Evolutionary conservation across 2,888 invertebrate genomes (phyloP).

Genomic region (Tubiluchus corallicola): DNA sequence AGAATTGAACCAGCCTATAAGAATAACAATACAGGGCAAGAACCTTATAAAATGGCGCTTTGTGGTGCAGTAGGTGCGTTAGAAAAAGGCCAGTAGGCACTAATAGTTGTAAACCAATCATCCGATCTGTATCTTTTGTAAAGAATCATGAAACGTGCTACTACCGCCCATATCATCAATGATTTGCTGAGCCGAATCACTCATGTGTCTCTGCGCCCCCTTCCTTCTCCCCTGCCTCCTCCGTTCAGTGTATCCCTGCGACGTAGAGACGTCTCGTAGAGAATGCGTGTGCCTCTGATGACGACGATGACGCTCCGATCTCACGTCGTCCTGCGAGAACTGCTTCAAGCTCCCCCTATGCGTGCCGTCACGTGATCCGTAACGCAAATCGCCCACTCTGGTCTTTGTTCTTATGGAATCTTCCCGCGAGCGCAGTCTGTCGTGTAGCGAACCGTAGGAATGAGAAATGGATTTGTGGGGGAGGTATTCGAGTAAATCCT

Average conservation of each 20-base stretch:
- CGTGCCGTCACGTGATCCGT: conserved; percentile 1
- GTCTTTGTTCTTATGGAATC: background rate
- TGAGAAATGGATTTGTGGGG: background rate
- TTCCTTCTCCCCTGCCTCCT: background rate
- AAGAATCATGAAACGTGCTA: no score
- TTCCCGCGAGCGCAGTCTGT: background rate
- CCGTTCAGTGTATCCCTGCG: background rate
- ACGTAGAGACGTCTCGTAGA: background rate
- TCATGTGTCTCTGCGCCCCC: background rate
- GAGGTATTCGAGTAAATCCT: background rate
- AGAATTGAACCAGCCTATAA: no score
- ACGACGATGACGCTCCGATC: background rate
- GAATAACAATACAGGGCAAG: no score
- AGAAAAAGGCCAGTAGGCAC: no score
- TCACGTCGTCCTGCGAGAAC: no score
- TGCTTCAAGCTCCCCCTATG: background rate
- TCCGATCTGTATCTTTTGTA: no score
- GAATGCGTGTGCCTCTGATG: background rate
- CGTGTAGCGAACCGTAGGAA: conserved; percentile 3
- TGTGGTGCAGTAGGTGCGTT: no score
- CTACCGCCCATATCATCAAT: background rate
- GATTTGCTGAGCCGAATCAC: background rate
- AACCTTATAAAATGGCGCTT: no score
- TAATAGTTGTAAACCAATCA: no score
- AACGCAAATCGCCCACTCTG: background rate